A percentile compares a stretch with the other conserved stretches of the same genome.
Evolutionary conservation across 2,113 vertebrate species (phyloP).

Genomic region (Eudyptes chrysolophus): DNA sequence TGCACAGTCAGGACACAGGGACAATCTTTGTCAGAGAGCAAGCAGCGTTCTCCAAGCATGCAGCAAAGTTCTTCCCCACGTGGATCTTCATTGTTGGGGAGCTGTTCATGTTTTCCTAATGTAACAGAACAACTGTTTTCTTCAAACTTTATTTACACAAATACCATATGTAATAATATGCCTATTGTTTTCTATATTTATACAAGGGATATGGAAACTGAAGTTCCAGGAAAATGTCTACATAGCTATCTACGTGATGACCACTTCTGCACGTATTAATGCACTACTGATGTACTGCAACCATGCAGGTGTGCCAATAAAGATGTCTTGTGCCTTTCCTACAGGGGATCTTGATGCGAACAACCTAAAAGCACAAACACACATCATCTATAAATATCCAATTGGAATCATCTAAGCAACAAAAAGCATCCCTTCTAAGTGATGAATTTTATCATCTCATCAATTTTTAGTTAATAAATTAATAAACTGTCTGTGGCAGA

Average conservation of each 20-base stretch:
- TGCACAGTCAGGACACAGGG: background rate
- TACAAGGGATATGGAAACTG: background rate
- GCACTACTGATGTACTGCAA: background rate
- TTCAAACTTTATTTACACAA: background rate
- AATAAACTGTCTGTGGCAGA: background rate
- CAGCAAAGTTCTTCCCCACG: background rate
- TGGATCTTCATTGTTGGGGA: background rate
- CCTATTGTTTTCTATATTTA: background rate
- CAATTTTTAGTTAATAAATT: background rate
- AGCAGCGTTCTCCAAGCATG: background rate
- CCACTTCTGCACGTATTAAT: background rate
- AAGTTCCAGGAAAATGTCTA: background rate
- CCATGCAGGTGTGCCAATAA: background rate
- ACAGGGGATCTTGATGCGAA: background rate
- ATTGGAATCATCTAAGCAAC: background rate
- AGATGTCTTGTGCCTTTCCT: background rate
- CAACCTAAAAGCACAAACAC: background rate
- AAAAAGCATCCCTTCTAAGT: background rate
- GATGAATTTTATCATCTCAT: background rate
- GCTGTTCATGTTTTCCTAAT: background rate
- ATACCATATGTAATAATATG: background rate
- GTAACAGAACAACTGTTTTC: background rate
- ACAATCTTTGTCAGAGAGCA: background rate
- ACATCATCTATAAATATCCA: background rate
- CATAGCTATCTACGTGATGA: background rate